Percentiles rank a stretch among this genome's conserved stretches.
Evolutionary conservation across 2,888 invertebrate genomes (phyloP).

Genomic region (Aspidiotus destructor): DNA sequence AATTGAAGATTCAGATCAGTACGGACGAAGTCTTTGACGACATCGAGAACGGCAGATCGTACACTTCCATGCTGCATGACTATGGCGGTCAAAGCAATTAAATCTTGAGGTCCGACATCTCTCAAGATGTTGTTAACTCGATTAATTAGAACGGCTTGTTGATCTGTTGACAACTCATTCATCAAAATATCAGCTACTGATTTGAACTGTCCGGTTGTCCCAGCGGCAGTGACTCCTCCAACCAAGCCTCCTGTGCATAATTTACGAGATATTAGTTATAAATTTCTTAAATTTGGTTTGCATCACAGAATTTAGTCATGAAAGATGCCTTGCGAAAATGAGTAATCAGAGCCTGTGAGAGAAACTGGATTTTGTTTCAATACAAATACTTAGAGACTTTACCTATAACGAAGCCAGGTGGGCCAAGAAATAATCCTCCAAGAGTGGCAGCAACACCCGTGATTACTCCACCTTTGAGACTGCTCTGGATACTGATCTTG

Average conservation of each 20-base stretch:
- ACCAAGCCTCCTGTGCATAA: constrained; percentile 10
- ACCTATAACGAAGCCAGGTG: constrained; percentile 32
- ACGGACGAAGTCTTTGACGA: not conserved
- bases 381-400: not conserved
- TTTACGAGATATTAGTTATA: too few species aligned
- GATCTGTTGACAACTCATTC: constrained; percentile 15
- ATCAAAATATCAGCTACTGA: constrained; percentile 20
- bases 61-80: not conserved
- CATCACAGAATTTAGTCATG: not conserved
- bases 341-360: too few species aligned
- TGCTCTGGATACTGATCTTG: constrained; percentile 28
- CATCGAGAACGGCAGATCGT: not conserved
- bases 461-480: constrained; percentile 32
- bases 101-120: constrained; percentile 12
- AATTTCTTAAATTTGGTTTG: not conserved
- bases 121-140: constrained; percentile 13
- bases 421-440: constrained; percentile 34
- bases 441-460: constrained; percentile 31
- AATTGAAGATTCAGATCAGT: constrained; percentile 8
- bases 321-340: too few species aligned
- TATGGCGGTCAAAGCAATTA: constrained; percentile 12
- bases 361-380: not conserved
- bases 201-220: constrained; percentile 8
- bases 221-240: constrained; percentile 16
- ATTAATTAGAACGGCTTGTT: constrained; percentile 21